Evolutionary conservation across 1,140 invertebrate species (phyloP).

Genomic region (Drosophila ercepeae): DNA sequence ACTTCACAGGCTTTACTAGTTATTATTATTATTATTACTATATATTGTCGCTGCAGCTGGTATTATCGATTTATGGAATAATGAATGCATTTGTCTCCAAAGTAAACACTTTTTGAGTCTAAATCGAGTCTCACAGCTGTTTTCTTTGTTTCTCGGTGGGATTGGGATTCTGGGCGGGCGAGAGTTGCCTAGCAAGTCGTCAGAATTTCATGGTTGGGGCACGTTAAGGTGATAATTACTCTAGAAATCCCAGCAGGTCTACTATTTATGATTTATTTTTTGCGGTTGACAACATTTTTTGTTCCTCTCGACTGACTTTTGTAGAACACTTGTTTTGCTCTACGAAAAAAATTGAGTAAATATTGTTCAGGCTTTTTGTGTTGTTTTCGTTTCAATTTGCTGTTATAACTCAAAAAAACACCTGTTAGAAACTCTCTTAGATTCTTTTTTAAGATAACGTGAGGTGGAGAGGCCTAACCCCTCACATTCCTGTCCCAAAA

Average conservation of each 20-base stretch:
- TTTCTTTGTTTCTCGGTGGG: no score
- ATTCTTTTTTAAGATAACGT: no score
- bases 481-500: conserved; percentile 12
- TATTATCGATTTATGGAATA: background rate
- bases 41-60: background rate
- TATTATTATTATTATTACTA: background rate
- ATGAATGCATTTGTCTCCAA: conserved; percentile 4
- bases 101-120: conserved; percentile 9
- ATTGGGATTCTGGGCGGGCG: background rate
- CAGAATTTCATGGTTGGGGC: background rate
- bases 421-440: background rate
- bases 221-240: conserved; percentile 2
- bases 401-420: conserved; percentile 14
- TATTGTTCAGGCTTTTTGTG: conserved; percentile 19
- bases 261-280: conserved; percentile 2
- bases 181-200: conserved; percentile 8
- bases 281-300: background rate
- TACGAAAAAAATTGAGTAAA: conserved; percentile 20
- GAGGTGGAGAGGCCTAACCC: no score
- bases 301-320: conserved; percentile 32
- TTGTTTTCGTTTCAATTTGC: background rate
- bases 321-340: conserved; percentile 36
- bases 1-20: background rate
- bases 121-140: conserved; percentile 21
- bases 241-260: background rate